A percentile compares a stretch with the other conserved stretches of the same genome.
phyloP scores from a whole-genome alignment of 2,113 vertebrate species.

The Rattus rattus region DNA sequence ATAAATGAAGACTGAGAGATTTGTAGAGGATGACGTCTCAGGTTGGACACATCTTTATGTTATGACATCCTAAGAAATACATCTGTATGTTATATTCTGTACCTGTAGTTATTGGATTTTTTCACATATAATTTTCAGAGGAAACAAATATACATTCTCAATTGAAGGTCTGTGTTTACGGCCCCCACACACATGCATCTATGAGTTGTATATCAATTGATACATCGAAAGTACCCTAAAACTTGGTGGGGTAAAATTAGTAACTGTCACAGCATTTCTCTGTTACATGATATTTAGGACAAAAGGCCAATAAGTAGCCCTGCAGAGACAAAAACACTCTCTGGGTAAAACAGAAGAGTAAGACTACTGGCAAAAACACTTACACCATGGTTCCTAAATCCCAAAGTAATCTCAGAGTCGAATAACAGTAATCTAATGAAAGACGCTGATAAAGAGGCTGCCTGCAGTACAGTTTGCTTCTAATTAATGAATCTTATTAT shows the following conservation, averaged over 20 bases:
- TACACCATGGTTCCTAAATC: background rate
- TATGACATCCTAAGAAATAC: background rate
- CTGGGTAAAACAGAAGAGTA: background rate
- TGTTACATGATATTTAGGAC: background rate
- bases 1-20: no score
- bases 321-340: background rate
- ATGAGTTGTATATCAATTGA: background rate
- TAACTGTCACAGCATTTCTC: background rate
- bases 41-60: background rate
- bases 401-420: background rate
- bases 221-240: background rate
- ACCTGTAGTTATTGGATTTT: background rate
- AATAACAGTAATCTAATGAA: background rate
- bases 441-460: background rate
- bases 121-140: conserved; percentile 59
- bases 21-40: background rate
- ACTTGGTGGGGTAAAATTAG: background rate
- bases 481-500: background rate
- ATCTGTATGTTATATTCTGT: conserved; percentile 1
- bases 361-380: background rate
- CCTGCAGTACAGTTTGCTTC: background rate
- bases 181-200: background rate
- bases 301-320: background rate
- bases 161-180: background rate
- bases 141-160: conserved; percentile 61